A percentile compares a stretch with the other conserved stretches of the same genome.
Conservation (phyloP, 2,113 vertebrate species). For the Xyliphius kryptos region DNA sequence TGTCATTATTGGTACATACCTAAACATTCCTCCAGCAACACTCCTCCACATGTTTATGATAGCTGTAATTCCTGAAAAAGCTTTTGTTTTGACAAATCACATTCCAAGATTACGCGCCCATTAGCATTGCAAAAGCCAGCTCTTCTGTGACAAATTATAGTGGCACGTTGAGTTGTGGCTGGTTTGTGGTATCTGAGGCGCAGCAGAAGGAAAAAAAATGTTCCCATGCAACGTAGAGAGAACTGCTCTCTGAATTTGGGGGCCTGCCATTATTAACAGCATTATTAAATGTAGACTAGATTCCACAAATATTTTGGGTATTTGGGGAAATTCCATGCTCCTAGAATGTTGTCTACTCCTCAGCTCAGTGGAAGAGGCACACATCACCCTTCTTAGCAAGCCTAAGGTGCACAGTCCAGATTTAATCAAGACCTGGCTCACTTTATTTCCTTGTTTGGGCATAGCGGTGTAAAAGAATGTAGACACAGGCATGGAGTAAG, state of each 20-base stretch:
- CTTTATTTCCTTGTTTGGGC: conserved; percentile 52
- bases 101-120: conserved; percentile 22
- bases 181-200: conserved; percentile 22
- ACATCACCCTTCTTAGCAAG: conserved; percentile 39
- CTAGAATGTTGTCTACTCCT: conserved; percentile 23
- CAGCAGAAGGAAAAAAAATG: no score
- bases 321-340: conserved; percentile 63
- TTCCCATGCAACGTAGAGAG: conserved; percentile 19
- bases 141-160: conserved; percentile 34
- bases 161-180: conserved; percentile 31
- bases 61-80: conserved; percentile 36
- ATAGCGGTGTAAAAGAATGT: conserved; percentile 40
- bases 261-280: conserved; percentile 69
- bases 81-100: conserved; percentile 25
- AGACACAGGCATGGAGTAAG: conserved; percentile 27
- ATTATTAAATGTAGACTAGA: conserved; percentile 74
- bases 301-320: conserved; percentile 75
- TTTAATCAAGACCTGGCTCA: conserved; percentile 38
- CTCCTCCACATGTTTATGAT: no score
- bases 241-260: conserved; percentile 61
- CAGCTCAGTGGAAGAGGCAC: no score
- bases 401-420: conserved; percentile 38
- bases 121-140: conserved; percentile 29
- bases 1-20: no score
- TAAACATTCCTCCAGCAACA: no score